These are phyloP conservation scores for Macrotis lagotis DNA, from an alignment of 2,113 vertebrate species.

Conservation along the genomic window DNA sequence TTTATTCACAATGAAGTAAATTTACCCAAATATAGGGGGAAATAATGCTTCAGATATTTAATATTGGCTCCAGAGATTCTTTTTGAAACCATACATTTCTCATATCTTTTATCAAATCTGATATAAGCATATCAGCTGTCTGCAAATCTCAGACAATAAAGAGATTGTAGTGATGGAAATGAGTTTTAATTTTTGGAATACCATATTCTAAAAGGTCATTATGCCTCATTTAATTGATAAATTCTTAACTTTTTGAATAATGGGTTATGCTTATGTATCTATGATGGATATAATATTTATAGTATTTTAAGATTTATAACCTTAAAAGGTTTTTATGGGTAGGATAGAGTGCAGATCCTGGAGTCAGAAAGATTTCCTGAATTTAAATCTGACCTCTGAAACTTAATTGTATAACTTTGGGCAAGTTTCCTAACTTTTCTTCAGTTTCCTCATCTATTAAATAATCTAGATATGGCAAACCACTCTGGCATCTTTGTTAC, in stretches of 20 bases:
- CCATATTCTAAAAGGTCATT: not conserved
- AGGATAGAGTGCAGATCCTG: not conserved
- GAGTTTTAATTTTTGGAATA: not conserved
- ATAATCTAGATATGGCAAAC: not conserved
- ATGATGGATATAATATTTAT: not conserved
- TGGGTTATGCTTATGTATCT: not conserved
- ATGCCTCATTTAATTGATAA: not conserved
- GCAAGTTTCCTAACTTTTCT: not conserved
- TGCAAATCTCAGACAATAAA: not conserved
- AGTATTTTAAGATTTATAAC: not conserved
- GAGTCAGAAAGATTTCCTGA: not conserved
- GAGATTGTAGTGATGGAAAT: conserved; percentile 1
- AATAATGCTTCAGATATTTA: not conserved
- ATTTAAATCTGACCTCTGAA: not conserved
- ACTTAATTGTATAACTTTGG: not conserved
- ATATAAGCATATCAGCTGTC: not conserved
- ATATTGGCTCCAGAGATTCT: not conserved
- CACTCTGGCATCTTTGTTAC: not conserved
- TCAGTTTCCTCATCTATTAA: not conserved
- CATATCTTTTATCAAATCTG: not conserved
- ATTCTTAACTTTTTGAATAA: not conserved
- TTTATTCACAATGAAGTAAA: not conserved
- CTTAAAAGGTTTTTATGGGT: not conserved
- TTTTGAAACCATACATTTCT: not conserved
- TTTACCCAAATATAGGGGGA: not conserved